phyloP scores from a whole-genome alignment of 2,113 vertebrate species.

The Urocynchramus pylzowi region DNA sequence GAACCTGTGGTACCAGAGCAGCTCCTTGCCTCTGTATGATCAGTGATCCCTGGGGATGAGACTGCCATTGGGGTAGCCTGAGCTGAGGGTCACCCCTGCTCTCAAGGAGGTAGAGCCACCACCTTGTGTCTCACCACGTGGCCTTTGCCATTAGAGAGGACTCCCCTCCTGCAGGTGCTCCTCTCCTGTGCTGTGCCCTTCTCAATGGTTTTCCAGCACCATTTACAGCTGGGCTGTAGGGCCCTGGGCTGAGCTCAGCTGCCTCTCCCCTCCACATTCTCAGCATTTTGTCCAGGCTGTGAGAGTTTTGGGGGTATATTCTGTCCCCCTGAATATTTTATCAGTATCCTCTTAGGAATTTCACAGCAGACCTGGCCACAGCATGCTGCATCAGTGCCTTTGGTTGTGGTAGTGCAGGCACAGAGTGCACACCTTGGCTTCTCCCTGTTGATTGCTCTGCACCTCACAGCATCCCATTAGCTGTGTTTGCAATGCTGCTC shows the following conservation, averaged over 20 bases:
- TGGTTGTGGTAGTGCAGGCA: background rate
- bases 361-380: background rate
- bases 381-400: background rate
- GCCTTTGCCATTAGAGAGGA: background rate
- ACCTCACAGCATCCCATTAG: background rate
- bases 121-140: background rate
- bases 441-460: background rate
- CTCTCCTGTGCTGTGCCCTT: background rate
- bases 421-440: background rate
- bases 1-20: background rate
- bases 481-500: background rate
- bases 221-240: background rate
- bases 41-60: background rate
- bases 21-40: background rate
- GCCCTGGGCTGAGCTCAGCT: background rate
- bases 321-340: background rate
- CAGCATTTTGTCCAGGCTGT: background rate
- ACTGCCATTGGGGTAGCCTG: no score
- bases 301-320: background rate
- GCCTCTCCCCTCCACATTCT: background rate
- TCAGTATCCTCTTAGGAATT: background rate
- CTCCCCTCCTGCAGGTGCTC: background rate
- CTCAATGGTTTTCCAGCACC: rapidly evolving
- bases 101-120: background rate
- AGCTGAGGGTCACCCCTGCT: background rate